A percentile compares a stretch with the other conserved stretches of the same genome.
Evolutionary conservation across 2,113 vertebrate species (phyloP).

Genomic region (Stictonetta naevosa): DNA sequence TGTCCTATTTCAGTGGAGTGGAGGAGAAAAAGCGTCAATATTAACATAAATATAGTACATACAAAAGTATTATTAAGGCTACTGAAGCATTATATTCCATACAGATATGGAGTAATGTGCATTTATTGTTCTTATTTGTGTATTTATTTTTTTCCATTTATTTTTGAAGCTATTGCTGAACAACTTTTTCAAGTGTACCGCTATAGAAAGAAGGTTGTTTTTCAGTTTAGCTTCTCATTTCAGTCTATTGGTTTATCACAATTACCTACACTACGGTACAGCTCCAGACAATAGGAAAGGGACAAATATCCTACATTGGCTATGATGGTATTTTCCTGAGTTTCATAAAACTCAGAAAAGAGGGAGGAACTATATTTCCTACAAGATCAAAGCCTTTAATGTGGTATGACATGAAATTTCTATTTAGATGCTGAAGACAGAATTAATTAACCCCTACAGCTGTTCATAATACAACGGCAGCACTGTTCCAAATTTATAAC

Average conservation of each 20-base stretch:
- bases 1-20: neutral
- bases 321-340: neutral
- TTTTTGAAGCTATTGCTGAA: neutral
- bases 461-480: neutral
- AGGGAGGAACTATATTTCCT: neutral
- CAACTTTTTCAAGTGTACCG: neutral
- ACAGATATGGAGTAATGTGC: neutral
- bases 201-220: neutral
- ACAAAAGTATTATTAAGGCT: neutral
- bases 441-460: neutral
- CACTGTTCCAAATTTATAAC: neutral
- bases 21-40: neutral
- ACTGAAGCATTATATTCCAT: neutral
- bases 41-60: neutral
- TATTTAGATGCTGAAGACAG: neutral
- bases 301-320: neutral
- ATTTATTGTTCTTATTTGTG: neutral
- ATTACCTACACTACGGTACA: neutral
- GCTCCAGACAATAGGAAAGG: neutral
- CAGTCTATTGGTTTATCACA: neutral
- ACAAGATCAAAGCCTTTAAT: neutral
- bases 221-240: neutral
- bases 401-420: neutral
- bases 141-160: neutral
- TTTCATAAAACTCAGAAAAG: neutral